A percentile compares a stretch with the other conserved stretches of the same genome.
These are phyloP conservation scores for Frieseomelitta varia DNA, from an alignment of 1,140 invertebrate genomes.

Conservation along the genomic window DNA sequence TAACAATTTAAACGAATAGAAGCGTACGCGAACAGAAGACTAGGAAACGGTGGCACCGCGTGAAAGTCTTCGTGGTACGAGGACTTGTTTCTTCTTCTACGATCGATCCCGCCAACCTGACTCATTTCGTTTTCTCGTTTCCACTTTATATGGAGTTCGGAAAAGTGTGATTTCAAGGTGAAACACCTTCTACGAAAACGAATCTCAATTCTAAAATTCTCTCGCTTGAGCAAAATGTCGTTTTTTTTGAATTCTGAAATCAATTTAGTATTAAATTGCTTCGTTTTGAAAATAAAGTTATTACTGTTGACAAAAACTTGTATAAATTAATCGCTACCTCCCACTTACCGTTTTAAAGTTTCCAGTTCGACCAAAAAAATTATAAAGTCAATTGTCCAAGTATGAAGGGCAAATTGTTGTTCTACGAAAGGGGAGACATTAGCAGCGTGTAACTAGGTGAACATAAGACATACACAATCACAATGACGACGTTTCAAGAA, in stretches of 20 bases:
- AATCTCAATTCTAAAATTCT: neutral
- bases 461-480: neutral
- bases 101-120: neutral
- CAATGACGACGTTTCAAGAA: neutral
- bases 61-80: slow-evolving; percentile 50
- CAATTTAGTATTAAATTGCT: neutral
- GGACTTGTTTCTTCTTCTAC: slow-evolving; percentile 24
- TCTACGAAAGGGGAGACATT: neutral
- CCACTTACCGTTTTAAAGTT: neutral
- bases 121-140: slow-evolving; percentile 17
- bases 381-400: neutral
- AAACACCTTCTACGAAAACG: neutral
- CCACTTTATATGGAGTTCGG: slow-evolving; percentile 20
- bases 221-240: too few species aligned
- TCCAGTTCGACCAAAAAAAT: too few species aligned
- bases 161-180: neutral
- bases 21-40: neutral
- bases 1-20: neutral
- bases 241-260: neutral
- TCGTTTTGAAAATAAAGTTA: neutral
- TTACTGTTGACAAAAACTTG: neutral
- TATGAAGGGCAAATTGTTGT: neutral
- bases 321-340: neutral
- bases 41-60: slow-evolving; percentile 34
- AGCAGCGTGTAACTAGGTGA: neutral